phyloP scores from a whole-genome alignment of 2,797 vertebrate genomes.

The Strix occidentalis region DNA sequence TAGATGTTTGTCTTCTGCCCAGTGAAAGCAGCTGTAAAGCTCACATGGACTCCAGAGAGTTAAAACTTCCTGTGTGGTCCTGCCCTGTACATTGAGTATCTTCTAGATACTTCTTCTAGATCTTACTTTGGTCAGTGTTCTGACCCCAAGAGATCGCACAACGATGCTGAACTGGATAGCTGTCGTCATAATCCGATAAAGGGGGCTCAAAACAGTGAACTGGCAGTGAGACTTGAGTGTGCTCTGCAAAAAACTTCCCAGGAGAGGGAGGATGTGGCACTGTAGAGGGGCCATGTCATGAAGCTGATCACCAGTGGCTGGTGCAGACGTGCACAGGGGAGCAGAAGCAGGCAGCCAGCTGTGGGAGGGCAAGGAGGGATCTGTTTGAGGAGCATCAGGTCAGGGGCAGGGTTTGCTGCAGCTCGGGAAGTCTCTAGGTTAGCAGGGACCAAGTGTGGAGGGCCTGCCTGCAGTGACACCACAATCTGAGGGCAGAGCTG shows the following conservation, averaged over 20 bases:
- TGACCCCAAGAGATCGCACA: background rate
- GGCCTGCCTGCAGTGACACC: background rate
- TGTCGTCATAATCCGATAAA: rapidly evolving
- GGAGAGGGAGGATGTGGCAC: background rate
- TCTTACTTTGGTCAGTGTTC: background rate
- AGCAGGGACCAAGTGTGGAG: background rate
- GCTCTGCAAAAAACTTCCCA: background rate
- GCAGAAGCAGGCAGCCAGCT: background rate
- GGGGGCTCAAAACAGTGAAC: background rate
- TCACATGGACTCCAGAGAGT: background rate
- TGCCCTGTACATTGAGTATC: background rate
- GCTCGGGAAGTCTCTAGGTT: background rate
- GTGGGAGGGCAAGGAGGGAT: background rate
- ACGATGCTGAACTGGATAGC: background rate
- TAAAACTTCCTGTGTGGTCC: background rate
- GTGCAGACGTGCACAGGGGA: background rate
- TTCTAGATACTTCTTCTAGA: background rate
- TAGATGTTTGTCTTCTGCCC: background rate
- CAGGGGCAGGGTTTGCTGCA: background rate
- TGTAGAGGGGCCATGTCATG: rapidly evolving
- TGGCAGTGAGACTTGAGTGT: background rate
- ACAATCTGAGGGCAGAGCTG: background rate
- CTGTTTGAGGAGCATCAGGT: background rate
- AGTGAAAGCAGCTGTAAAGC: background rate
- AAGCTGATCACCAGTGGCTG: background rate